phyloP scores from a whole-genome alignment of 2,888 invertebrate genomes.

The Archips crataeganus region DNA sequence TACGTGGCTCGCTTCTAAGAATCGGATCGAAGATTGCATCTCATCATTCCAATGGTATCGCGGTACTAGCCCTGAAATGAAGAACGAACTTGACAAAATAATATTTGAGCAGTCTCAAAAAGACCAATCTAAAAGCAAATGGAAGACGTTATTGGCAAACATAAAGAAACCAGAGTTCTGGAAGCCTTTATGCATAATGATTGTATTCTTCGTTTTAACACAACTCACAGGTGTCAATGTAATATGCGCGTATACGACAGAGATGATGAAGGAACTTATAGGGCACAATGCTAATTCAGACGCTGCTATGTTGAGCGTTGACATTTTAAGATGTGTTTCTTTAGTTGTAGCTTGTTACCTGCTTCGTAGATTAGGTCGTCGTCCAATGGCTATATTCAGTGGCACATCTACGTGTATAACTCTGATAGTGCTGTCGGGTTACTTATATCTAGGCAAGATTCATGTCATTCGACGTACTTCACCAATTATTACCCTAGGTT shows the following conservation, averaged over 20 bases:
- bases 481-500: constrained; percentile 75
- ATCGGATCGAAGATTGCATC: constrained; percentile 85
- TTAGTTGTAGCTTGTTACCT: constrained; percentile 87
- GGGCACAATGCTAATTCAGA: constrained; percentile 83
- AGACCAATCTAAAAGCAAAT: constrained; percentile 64
- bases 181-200: constrained; percentile 87
- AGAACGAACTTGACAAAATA: constrained; percentile 81
- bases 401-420: constrained; percentile 87
- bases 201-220: constrained; percentile 87
- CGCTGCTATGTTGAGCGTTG: constrained; percentile 88
- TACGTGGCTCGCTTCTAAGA: constrained; percentile 88
- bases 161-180: constrained; percentile 85
- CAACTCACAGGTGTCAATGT: constrained; percentile 91
- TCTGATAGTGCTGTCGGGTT: constrained; percentile 82
- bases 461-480: constrained; percentile 60
- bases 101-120: constrained; percentile 71
- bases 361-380: constrained; percentile 86
- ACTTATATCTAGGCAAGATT: constrained; percentile 71
- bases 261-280: constrained; percentile 87
- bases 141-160: constrained; percentile 67
- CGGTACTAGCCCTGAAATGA: constrained; percentile 78
- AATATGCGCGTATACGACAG: constrained; percentile 89
- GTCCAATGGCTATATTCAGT: constrained; percentile 88
- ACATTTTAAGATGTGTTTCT: constrained; percentile 86
- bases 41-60: constrained; percentile 87